Conservation (phyloP, 2,888 invertebrate genomes). For the Drosophila limbata region DNA sequence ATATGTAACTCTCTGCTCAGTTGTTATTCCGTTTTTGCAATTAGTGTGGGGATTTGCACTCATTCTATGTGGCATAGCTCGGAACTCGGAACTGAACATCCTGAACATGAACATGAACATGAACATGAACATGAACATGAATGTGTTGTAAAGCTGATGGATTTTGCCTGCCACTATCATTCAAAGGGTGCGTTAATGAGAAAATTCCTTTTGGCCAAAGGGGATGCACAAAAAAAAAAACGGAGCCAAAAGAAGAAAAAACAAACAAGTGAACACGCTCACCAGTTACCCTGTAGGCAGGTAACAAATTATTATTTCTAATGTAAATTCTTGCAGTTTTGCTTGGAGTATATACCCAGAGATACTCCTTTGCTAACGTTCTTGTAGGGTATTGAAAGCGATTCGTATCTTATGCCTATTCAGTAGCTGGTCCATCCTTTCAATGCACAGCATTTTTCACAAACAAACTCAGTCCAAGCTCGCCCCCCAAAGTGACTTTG, state of each 20-base stretch:
- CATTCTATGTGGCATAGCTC: constrained; percentile 4
- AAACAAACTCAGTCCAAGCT: constrained; percentile 18
- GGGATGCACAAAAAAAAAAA: not conserved
- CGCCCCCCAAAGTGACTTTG: constrained; percentile 15
- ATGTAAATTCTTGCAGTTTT: no score
- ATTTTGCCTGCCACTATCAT: constrained; percentile 44
- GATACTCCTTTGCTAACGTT: not conserved
- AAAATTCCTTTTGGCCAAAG: constrained; percentile 50
- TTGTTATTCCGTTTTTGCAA: constrained; percentile 24
- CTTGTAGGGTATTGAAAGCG: constrained; percentile 11
- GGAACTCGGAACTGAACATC: constrained; percentile 24
- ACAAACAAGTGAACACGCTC: not conserved
- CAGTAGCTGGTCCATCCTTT: constrained; percentile 24
- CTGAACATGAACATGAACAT: not conserved
- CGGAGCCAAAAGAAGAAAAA: not conserved
- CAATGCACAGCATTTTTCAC: constrained; percentile 40
- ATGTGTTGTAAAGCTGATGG: constrained; percentile 26
- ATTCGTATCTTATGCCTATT: constrained; percentile 32
- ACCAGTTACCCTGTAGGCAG: constrained; percentile 9
- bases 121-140: not conserved
- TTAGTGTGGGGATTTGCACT: constrained; percentile 39
- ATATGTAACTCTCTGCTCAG: not conserved
- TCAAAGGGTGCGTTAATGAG: constrained; percentile 62
- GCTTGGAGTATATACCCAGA: not conserved
- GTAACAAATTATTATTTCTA: not conserved